Base-by-base conservation (phyloP, 2,113 vertebrate species). In the Gadus chalcogrammus region DNA sequence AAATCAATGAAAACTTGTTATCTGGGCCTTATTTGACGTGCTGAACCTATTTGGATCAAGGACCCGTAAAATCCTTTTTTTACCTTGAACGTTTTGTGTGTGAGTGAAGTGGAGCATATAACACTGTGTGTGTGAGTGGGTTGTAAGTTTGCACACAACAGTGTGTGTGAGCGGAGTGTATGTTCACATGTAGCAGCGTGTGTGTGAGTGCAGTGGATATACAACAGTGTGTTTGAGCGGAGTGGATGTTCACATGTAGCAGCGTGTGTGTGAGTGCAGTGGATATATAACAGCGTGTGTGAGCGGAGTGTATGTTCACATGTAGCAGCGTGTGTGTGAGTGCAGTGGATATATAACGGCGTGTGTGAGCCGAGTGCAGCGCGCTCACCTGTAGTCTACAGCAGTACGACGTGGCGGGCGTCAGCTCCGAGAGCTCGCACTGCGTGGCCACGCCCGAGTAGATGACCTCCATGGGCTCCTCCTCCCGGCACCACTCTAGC, bases 401-500 rank as follows among this genome's bases (percentile, higher is more conserved):
- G 94, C 95, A 96, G 85, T 95, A 99, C 24, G 79, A 91, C 0
- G 94, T 93, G 63, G 96, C 95, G 0, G 96, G 93, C 24, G 91
- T 86, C 83, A 99, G 87, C 15, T 93, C 91, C 16, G 91, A 75
- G 7, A 99, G 94, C 76, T 98, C 94, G 67, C 95, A 98, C 88
- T 89, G 87, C 2, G 94, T 93, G 28, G 94, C 94, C 12, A 92
- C 85, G 56, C 97, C 97, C 0, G 80, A 93, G 73, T 98, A 98
- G 15, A 93, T 81, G 16, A 94, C 90, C 79, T 97, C 94, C 86
- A 96, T 91, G 71, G 93, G 91, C 1, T 94, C 94, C 22, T 94
- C 94, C 79, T 96, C 95, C 20, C 84, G 86, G 74, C 94, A 95
- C 96, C 97, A 99, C 79, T 97, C 95, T 88, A 99, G 85, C 77